These are phyloP conservation scores for Eucidaris tribuloides DNA, from an alignment of 35 echinoderm and acorn worm genomes.

Conservation along the genomic window DNA sequence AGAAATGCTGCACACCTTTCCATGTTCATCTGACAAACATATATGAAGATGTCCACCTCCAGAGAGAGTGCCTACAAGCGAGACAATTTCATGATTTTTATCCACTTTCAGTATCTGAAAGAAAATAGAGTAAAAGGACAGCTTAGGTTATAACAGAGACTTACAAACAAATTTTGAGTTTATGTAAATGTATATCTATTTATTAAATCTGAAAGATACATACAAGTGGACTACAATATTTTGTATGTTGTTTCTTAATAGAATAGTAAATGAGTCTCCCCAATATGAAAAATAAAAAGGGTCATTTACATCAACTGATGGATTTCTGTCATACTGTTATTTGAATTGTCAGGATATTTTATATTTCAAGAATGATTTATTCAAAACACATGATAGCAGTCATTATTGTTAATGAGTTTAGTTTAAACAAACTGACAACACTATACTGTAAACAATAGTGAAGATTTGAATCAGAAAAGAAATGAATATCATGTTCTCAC, in stretches of 20 bases:
- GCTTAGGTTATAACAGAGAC: background rate
- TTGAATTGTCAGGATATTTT: no score
- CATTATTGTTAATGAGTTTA: no score
- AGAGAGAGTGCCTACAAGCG: slow-evolving; percentile 64
- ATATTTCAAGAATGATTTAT: no score
- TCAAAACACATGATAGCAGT: no score
- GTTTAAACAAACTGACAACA: background rate
- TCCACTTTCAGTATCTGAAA: slow-evolving; percentile 38
- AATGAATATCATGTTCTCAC: slow-evolving; percentile 19
- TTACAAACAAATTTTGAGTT: no score
- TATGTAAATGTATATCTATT: background rate
- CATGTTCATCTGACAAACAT: slow-evolving; percentile 57
- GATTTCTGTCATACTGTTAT: no score
- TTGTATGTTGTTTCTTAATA: background rate
- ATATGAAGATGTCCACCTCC: slow-evolving; percentile 72
- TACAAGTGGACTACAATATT: background rate
- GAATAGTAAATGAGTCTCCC: background rate
- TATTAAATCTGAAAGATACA: background rate
- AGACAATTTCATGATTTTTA: slow-evolving; percentile 71
- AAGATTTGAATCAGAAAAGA: background rate
- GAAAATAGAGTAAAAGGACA: background rate
- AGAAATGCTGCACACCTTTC: slow-evolving; percentile 66
- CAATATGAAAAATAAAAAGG: background rate
- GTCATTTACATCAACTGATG: no score
- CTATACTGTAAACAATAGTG: background rate